A percentile compares a stretch with the other conserved stretches of the same genome.
Conservation (phyloP, 2,113 vertebrate species). For the Pyxicephalus adspersus region DNA sequence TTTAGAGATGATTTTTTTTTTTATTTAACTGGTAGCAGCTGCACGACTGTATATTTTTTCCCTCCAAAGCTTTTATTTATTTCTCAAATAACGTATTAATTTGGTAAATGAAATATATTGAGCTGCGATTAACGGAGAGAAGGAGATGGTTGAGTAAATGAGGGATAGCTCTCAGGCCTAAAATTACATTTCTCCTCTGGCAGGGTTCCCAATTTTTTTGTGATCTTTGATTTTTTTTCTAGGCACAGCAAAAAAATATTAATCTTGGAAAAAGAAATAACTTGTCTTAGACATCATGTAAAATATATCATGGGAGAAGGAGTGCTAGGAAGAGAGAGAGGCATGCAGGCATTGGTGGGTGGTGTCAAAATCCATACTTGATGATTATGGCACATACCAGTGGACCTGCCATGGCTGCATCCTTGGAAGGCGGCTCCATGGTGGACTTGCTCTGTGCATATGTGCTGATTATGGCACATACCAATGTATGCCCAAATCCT, state of each 20-base stretch:
- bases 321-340: too few relatives aligned
- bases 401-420: too few relatives aligned
- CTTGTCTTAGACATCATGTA: background rate
- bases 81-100: slow-evolving; percentile 37
- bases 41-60: slow-evolving; percentile 17
- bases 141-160: slow-evolving; percentile 10
- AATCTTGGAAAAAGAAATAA: background rate
- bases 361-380: too few relatives aligned
- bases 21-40: slow-evolving; percentile 29
- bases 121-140: slow-evolving; percentile 18
- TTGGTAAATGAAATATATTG: slow-evolving; percentile 40
- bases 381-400: too few relatives aligned
- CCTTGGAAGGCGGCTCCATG: too few relatives aligned
- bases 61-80: slow-evolving; percentile 26
- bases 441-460: too few relatives aligned
- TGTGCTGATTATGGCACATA: too few relatives aligned
- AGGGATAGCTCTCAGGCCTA: background rate
- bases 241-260: background rate
- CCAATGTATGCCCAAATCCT: too few relatives aligned
- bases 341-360: too few relatives aligned
- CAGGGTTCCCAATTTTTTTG: slow-evolving; percentile 12
- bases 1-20: slow-evolving; percentile 6
- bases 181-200: slow-evolving; percentile 17
- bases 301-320: too few relatives aligned
- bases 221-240: background rate